Conservation (phyloP, 2,113 vertebrate genomes). For the Equus przewalskii region DNA sequence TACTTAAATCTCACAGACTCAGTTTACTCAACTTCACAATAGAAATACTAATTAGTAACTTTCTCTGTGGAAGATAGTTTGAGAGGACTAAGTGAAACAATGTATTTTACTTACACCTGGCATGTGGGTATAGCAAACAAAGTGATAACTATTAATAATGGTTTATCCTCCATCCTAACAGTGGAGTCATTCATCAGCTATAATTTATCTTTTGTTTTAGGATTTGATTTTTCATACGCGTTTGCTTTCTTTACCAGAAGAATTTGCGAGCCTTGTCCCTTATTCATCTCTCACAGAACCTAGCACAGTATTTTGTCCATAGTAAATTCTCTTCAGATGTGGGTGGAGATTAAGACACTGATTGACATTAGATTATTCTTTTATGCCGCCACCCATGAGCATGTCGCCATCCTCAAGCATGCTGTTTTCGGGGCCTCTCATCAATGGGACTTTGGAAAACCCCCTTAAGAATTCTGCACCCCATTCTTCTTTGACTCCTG, state of each 20-base stretch:
- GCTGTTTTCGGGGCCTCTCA: background rate
- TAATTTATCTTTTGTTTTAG: background rate
- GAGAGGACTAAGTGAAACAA: background rate
- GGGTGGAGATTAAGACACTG: background rate
- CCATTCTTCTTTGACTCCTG: conserved; percentile 30
- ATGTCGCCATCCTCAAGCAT: background rate
- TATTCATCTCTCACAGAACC: background rate
- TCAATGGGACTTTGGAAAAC: background rate
- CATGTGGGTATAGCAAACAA: background rate
- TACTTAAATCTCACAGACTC: background rate
- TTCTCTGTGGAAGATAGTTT: background rate
- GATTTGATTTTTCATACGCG: conserved; percentile 19
- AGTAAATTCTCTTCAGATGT: background rate
- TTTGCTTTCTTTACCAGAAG: conserved; percentile 34
- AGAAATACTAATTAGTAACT: background rate
- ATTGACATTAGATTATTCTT: background rate
- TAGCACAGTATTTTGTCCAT: background rate
- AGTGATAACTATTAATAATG: background rate
- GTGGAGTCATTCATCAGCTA: background rate
- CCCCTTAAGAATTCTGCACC: background rate
- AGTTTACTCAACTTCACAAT: background rate
- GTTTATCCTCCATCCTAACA: conserved; percentile 7
- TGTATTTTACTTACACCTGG: background rate
- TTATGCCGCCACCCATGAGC: background rate
- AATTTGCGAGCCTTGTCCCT: background rate